Conservation (phyloP, 2,888 invertebrate species). For the Ectropis crepuscularia region DNA sequence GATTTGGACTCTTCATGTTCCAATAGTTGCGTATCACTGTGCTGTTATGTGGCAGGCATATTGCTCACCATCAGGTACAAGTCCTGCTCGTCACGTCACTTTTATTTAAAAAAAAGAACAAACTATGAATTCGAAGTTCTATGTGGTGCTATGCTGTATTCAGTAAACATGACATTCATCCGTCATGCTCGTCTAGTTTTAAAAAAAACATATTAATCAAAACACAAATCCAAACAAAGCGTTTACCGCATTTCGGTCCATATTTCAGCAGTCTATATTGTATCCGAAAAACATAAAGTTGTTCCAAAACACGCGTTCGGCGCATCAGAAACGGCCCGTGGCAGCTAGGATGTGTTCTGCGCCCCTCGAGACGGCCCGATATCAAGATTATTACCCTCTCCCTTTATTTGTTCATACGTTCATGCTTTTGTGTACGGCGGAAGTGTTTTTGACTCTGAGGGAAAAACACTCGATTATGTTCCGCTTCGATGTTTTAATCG, state of each 20-base stretch:
- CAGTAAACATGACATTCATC: too few relatives aligned
- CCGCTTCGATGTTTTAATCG: too few relatives aligned
- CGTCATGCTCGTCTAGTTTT: too few relatives aligned
- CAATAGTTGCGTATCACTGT: too few relatives aligned
- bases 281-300: slow-evolving; percentile 25
- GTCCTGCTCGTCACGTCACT: too few relatives aligned
- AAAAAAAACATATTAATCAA: background rate
- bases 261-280: slow-evolving; percentile 15
- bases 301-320: slow-evolving; percentile 24
- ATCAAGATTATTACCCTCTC: slow-evolving; percentile 20
- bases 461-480: background rate
- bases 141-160: too few relatives aligned
- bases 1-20: too few relatives aligned
- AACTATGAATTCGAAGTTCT: too few relatives aligned
- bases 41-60: too few relatives aligned
- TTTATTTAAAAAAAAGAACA: too few relatives aligned
- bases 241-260: slow-evolving; percentile 4
- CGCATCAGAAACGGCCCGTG: slow-evolving; percentile 20
- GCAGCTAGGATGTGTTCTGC: slow-evolving; percentile 11
- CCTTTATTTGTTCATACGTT: slow-evolving; percentile 14
- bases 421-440: slow-evolving; percentile 3
- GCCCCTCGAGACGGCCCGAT: slow-evolving; percentile 20
- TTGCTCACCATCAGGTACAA: too few relatives aligned
- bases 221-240: background rate
- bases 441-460: slow-evolving; percentile 9